Base-by-base conservation (phyloP, 2,888 invertebrate genomes). In the Chrysina gloriosa region DNA sequence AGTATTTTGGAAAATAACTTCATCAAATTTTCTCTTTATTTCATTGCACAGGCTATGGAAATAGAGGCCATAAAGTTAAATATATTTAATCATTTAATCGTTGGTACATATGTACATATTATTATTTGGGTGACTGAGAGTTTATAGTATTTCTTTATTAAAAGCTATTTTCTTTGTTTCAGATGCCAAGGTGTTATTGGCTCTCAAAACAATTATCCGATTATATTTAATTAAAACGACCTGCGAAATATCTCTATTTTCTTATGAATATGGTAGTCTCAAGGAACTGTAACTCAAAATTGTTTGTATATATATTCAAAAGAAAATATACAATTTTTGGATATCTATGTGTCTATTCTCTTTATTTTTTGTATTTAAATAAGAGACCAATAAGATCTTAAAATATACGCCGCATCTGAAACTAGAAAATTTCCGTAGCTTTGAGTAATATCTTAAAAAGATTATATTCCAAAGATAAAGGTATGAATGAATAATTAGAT, bases 141-240 rank as follows among this genome's bases (percentile, higher is more conserved):
- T n/a, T n/a, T n/a, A 34, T 11, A 36, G 9, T 9, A 36, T 14
- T 14, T 11, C n/a, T 11, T n/a, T 36, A 36, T 36, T 36, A 36
- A 36, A 36, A 29, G 14, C n/a, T n/a, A 36, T 36, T 36, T 36
- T 36, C 36, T 36, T 36, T 36, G 36, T 36, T 36, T 36, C 36
- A 36, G 36, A 36, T 36, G 36, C 36, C 36, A 36, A 36, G 36
- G 11, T 36, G 36, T 36, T 36, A 36, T 36, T 36, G 36, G 36
- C 36, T 36, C 36, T 11, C n/a, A 36, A 36, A 36, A n/a, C 11
- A 36, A n/a, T 36, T 36, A n/a, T 36, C 36, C 36, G 36, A 14
- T 36, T 14, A 36, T 36, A 36, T 36, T 36, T 36, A 36, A 36
- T 36, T 11, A 36, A n/a, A n/a, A n/a, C n/a, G n/a, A n/a, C n/a